Evolutionary conservation across 1,140 invertebrate species (phyloP), one percentile per base, ranked within the genome.

Genomic region (Mercenaria mercenaria): DNA sequence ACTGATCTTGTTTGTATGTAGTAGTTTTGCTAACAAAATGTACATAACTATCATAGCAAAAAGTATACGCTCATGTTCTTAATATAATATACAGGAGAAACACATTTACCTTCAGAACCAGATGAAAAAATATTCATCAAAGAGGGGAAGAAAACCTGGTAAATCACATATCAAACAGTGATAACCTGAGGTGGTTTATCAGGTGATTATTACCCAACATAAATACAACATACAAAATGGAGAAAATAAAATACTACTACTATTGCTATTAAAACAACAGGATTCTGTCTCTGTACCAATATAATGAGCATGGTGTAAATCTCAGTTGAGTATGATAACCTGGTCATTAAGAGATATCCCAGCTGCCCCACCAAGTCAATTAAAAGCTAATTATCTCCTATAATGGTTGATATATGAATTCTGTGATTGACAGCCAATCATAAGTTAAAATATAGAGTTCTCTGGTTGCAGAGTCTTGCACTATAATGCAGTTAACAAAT

Each of bases 331-430:
- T n/a, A 34, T 79, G 1, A 34, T 56, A 79, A 79, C 47, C n/a
- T 52, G 50, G 29, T 56, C 32, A 34, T 52, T 52, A 52, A 4
- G 20, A 26, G 74, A 79, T 79, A 79, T 32, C 47, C 47, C 26
- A 47, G 15, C 41, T 20, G 47, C 43, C 76, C 32, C 34, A 29
- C 34, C 10, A 26, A 52, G 50, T 32, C 76, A 79, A 79, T 79
- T 79, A 79, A 52, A 79, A 26, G 47, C 76, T 50, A 79, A 79
- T 79, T 79, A 64, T 64, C 59, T 64, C n/a, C 6, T 47, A 47
- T 47, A 47, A 6, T 47, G 43, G 6, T 6, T 47, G 6, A 6
- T 47, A 47, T 47, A 47, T 47, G 15, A 6, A 47, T 47, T 47
- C 15, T 8, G 15, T 47, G 43, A 47, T 47, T 47, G 43, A 15